Percentiles rank a stretch among this genome's conserved stretches.
These are phyloP conservation scores for Gymnocypris eckloni DNA, from an alignment of 2,797 vertebrate genomes.

Conservation along the genomic window DNA sequence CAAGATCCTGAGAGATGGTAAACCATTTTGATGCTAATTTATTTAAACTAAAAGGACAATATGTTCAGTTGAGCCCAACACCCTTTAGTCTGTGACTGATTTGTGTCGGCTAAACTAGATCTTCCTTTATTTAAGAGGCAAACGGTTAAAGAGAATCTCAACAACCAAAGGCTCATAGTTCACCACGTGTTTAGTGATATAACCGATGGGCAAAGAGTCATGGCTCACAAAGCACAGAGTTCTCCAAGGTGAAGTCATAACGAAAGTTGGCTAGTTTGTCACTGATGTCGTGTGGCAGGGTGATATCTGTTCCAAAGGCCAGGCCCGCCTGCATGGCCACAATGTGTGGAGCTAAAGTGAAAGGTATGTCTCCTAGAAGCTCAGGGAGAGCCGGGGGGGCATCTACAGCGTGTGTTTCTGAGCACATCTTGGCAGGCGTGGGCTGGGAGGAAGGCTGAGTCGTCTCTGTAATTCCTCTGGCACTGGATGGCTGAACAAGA, in stretches of 20 bases:
- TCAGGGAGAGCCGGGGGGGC: slow-evolving; percentile 77
- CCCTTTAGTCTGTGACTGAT: background rate
- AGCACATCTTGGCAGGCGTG: slow-evolving; percentile 33
- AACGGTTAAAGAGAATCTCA: slow-evolving; percentile 8
- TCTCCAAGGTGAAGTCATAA: slow-evolving; percentile 97
- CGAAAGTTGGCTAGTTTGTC: slow-evolving; percentile 89
- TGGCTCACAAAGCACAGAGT: slow-evolving; percentile 88
- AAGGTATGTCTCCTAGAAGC: slow-evolving; percentile 90
- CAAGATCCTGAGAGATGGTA: slow-evolving; percentile 6
- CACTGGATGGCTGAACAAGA: slow-evolving; percentile 58
- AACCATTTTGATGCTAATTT: slow-evolving; percentile 6
- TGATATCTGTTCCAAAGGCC: slow-evolving; percentile 78
- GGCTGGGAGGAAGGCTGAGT: slow-evolving; percentile 46
- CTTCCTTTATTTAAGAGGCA: slow-evolving; percentile 15
- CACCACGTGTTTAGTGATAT: background rate
- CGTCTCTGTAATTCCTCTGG: slow-evolving; percentile 11
- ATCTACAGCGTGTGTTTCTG: slow-evolving; percentile 68
- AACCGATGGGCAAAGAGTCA: slow-evolving; percentile 64
- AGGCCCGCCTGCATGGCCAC: slow-evolving; percentile 81
- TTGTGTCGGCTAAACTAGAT: slow-evolving; percentile 18
- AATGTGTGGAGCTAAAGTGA: slow-evolving; percentile 92
- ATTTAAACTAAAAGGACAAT: slow-evolving; percentile 16
- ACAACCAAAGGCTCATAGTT: slow-evolving; percentile 8
- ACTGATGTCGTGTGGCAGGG: slow-evolving; percentile 80
- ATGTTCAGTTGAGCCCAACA: background rate